phyloP scores from a whole-genome alignment of 2,888 invertebrate species.

The Allacma fusca region DNA sequence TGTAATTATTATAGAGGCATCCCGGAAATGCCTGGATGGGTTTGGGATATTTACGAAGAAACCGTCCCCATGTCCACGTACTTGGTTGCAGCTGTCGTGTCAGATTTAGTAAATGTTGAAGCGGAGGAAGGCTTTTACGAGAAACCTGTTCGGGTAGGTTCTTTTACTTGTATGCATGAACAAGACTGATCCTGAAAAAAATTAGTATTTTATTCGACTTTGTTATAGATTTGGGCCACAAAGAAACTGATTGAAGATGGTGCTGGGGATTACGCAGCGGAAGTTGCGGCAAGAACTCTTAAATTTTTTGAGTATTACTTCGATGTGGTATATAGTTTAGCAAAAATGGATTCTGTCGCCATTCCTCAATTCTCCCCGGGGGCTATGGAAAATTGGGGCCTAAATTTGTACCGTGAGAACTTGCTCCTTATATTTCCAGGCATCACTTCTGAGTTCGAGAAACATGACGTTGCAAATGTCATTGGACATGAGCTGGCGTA shows the following conservation, averaged over 20 bases:
- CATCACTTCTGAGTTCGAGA: constrained; percentile 43
- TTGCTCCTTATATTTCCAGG: constrained; percentile 35
- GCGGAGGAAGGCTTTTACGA: not conserved
- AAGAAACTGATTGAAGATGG: constrained; percentile 65
- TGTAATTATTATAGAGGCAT: too few species aligned
- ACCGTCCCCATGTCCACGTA: constrained; percentile 49
- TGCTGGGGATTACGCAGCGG: constrained; percentile 51
- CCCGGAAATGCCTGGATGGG: constrained; percentile 35
- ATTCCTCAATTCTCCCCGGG: constrained; percentile 48
- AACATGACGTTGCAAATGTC: constrained; percentile 46
- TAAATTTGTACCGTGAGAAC: too few species aligned
- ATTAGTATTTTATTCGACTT: too few species aligned
- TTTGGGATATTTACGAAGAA: constrained; percentile 45
- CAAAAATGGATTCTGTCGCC: constrained; percentile 57
- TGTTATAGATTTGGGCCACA: constrained; percentile 65
- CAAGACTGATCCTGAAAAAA: too few species aligned
- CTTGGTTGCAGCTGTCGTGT: constrained; percentile 51
- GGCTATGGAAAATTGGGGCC: constrained; percentile 53
- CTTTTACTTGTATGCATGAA: too few species aligned
- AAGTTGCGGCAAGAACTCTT: constrained; percentile 49
- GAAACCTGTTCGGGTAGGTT: constrained; percentile 14
- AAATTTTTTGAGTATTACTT: constrained; percentile 52
- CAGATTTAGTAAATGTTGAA: constrained; percentile 43
- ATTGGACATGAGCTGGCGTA: constrained; percentile 49
- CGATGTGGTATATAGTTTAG: too few species aligned